phyloP scores from a whole-genome alignment of 2,113 vertebrate genomes.

The Amblyopsis rosae region DNA sequence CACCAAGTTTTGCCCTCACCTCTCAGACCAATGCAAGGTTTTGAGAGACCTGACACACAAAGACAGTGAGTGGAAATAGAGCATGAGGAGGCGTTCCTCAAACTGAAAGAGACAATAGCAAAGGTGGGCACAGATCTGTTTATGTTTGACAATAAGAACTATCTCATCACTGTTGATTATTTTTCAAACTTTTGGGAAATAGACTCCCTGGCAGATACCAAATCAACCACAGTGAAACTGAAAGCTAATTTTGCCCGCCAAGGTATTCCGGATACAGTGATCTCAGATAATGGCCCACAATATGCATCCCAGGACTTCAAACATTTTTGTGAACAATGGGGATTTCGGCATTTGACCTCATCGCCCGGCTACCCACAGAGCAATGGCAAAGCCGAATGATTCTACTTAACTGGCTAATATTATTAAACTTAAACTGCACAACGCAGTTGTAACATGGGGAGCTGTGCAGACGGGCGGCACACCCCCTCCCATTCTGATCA shows the following conservation, averaged over 20 bases:
- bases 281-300: constrained; percentile 25
- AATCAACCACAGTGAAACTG: constrained; percentile 24
- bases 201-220: constrained; percentile 20
- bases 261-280: constrained; percentile 7
- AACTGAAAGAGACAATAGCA: constrained; percentile 1
- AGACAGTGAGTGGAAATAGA: constrained; percentile 1
- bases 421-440: too few relatives aligned
- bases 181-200: constrained; percentile 42
- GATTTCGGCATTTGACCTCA: constrained; percentile 21
- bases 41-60: too few relatives aligned
- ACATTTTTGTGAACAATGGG: constrained; percentile 5
- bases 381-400: constrained; percentile 19
- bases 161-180: constrained; percentile 28
- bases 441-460: too few relatives aligned
- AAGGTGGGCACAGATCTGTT: constrained; percentile 26
- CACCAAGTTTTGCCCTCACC: too few relatives aligned
- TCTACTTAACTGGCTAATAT: too few relatives aligned
- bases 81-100: constrained; percentile 7
- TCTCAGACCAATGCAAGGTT: too few relatives aligned
- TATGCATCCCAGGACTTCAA: constrained; percentile 10
- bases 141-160: constrained; percentile 7
- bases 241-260: constrained; percentile 33
- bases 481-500: too few relatives aligned
- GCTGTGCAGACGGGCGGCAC: too few relatives aligned
- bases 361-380: constrained; percentile 3